phyloP scores from a whole-genome alignment of 2,113 vertebrate genomes.

The Clarias batrachus region DNA sequence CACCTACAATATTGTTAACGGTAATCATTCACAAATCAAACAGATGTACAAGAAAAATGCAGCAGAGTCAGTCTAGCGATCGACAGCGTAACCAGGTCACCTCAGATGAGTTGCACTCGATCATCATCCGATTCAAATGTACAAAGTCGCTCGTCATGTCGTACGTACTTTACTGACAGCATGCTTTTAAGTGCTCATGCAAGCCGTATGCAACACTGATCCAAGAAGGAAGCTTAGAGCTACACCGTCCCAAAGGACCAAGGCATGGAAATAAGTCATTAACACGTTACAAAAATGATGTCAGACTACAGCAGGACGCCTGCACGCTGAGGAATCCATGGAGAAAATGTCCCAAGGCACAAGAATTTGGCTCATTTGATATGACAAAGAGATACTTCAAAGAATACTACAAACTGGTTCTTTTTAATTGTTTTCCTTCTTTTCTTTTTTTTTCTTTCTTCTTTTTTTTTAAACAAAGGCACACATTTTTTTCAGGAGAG shows the following conservation, averaged over 20 bases:
- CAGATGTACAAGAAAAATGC: conserved; percentile 6
- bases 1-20: not conserved
- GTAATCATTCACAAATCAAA: conserved; percentile 14
- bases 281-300: conserved; percentile 19
- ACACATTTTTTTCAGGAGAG: conserved; percentile 62
- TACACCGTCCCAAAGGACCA: conserved; percentile 3
- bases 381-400: conserved; percentile 29
- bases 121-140: not conserved
- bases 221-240: conserved; percentile 1
- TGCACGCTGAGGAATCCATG: conserved; percentile 37
- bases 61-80: not conserved
- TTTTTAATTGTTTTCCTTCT: no score
- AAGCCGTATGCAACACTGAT: conserved; percentile 24
- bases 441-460: no score
- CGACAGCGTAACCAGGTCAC: not conserved
- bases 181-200: conserved; percentile 32
- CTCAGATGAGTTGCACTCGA: not conserved
- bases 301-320: conserved; percentile 21
- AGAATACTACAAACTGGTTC: conserved; percentile 37
- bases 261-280: conserved; percentile 28
- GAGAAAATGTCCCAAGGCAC: conserved; percentile 70
- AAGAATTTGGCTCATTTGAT: conserved; percentile 61
- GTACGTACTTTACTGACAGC: not conserved
- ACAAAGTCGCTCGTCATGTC: not conserved
- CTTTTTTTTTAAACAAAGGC: conserved; percentile 60